Percentiles rank a stretch among this genome's conserved stretches.
These are phyloP conservation scores for Trisateles emortualis DNA, from an alignment of 2,888 invertebrate genomes.

Conservation along the genomic window DNA sequence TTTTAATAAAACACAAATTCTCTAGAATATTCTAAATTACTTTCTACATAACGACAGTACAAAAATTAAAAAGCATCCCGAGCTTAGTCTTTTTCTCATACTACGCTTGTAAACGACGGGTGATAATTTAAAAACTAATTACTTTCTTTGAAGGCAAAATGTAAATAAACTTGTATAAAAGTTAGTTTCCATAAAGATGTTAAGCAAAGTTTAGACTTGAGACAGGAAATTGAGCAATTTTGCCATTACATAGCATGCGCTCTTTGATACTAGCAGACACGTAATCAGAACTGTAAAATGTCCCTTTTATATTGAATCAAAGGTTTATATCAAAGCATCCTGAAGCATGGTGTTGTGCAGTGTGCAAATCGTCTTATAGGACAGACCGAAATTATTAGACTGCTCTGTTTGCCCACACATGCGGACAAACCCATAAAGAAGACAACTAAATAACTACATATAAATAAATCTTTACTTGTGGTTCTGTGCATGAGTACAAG, in stretches of 20 bases:
- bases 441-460: too few species aligned
- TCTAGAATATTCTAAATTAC: slow-evolving; percentile 24
- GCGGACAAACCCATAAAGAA: too few species aligned
- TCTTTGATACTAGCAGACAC: slow-evolving; percentile 27
- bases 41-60: slow-evolving; percentile 30
- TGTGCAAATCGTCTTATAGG: too few species aligned
- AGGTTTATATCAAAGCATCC: neutral
- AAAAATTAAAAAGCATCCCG: slow-evolving; percentile 13
- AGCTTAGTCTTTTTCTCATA: slow-evolving; percentile 33
- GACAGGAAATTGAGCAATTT: slow-evolving; percentile 80
- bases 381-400: too few species aligned
- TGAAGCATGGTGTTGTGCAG: too few species aligned
- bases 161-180: slow-evolving; percentile 69
- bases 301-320: neutral
- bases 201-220: slow-evolving; percentile 69
- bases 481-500: too few species aligned
- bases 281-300: slow-evolving; percentile 6
- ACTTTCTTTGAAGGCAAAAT: slow-evolving; percentile 67
- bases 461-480: too few species aligned
- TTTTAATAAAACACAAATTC: too few species aligned
- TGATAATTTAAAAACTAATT: slow-evolving; percentile 70
- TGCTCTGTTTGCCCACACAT: too few species aligned
- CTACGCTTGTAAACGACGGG: slow-evolving; percentile 41
- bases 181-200: slow-evolving; percentile 78
- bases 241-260: slow-evolving; percentile 63